Base-by-base conservation (phyloP, 1,140 invertebrate genomes). In the Aphelenchoides fujianensis region DNA sequence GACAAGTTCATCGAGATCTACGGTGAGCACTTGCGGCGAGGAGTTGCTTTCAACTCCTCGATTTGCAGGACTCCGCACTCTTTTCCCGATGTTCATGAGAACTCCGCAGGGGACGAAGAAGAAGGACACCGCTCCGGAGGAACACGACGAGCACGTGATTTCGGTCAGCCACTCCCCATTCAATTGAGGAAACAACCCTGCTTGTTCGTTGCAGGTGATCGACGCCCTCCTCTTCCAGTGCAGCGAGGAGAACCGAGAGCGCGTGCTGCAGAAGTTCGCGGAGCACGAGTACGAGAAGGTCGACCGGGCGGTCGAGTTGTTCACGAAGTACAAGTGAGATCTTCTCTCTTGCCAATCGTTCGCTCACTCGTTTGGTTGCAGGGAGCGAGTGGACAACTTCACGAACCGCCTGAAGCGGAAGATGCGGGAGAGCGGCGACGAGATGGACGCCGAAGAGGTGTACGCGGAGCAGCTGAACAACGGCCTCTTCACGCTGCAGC, bases 271-370 rank as follows among this genome's bases (percentile, higher is more conserved):
- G 76, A 98, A 99, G 88, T 99, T 98, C 85, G 92, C 91, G 0
- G 97, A 99, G 87, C 97, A 97, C 85, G 94, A 98, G 86, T 91
- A 94, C 80, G 97, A 98, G 86, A 99, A 98, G 88, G 92, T 98
- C 0, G 96, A 99, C 84, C 86, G 96, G 77, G 86, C 98, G 16
- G 87, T 98, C 83, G 96, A 98, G 85, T 87, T 98, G 53, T 95
- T 98, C 87, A 95, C 98, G 78, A 97, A 97, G 85, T 98, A 98
- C 86, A 77, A 64, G 80, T 75, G 27, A 48, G 53, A 74, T 48
- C 2, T 12, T 19, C 3, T 59, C 16, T 5, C 7, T 31, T 28
- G 1, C 3, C 61, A 23, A 23, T 9, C 3, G 34, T 37, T 28
- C 27, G 28, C 23, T 16, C 2, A 74, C 23, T 12, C n/a, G 9